phyloP scores from a whole-genome alignment of 1,140 invertebrate species.

The Bombus ignitus region DNA sequence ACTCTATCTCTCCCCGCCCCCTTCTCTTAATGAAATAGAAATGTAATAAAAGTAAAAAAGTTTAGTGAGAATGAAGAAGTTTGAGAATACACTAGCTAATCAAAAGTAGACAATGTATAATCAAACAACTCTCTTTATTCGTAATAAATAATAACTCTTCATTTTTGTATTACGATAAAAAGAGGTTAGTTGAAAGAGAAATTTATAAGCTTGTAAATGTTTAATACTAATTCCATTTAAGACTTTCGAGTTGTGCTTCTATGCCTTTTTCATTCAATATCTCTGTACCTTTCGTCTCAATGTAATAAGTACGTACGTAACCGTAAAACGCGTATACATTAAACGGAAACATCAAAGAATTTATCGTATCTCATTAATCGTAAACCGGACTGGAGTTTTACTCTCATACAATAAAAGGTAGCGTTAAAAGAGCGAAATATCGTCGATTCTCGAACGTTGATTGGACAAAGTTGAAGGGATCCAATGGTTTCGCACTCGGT shows the following conservation, averaged over 20 bases:
- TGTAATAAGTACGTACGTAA: neutral
- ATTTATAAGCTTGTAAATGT: too few relatives aligned
- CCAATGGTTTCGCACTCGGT: slow-evolving; percentile 16
- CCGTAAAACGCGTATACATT: neutral
- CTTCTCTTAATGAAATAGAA: too few relatives aligned
- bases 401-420: neutral
- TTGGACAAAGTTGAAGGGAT: slow-evolving; percentile 27
- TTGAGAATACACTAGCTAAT: neutral
- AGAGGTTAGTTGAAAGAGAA: neutral
- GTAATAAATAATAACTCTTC: too few relatives aligned
- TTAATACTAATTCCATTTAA: too few relatives aligned
- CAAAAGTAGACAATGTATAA: neutral
- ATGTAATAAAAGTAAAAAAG: too few relatives aligned
- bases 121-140: neutral
- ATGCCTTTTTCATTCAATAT: too few relatives aligned
- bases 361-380: slow-evolving; percentile 5
- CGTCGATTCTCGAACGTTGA: slow-evolving; percentile 16
- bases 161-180: too few relatives aligned
- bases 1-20: fast-evolving
- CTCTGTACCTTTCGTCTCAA: neutral
- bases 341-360: neutral
- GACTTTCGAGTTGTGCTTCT: neutral
- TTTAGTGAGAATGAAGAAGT: neutral
- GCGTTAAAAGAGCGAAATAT: neutral
- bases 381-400: neutral